phyloP scores from a whole-genome alignment of 2,113 vertebrate species.

The Rhagologus leucostigma region DNA sequence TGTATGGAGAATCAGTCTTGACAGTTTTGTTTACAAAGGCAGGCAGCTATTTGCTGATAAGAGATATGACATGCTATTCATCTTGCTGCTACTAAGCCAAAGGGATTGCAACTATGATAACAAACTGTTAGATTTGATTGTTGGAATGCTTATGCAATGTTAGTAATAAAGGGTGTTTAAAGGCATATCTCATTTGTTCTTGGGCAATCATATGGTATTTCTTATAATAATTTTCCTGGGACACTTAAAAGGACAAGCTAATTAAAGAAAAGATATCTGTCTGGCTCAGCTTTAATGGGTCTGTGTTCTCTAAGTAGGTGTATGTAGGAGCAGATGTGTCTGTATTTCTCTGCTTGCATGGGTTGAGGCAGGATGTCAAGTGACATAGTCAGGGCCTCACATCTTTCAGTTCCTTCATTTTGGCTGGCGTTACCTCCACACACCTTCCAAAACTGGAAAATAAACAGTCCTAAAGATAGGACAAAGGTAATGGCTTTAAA shows the following conservation, averaged over 20 bases:
- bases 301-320: background rate
- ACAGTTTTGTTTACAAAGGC: slow-evolving; percentile 53
- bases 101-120: slow-evolving; percentile 50
- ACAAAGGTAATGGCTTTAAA: background rate
- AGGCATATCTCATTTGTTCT: slow-evolving; percentile 43
- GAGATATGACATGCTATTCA: slow-evolving; percentile 50
- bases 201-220: slow-evolving; percentile 24
- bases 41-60: slow-evolving; percentile 54
- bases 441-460: background rate
- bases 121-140: slow-evolving; percentile 62
- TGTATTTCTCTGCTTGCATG: background rate
- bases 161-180: slow-evolving; percentile 54
- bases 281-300: slow-evolving; percentile 28
- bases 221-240: slow-evolving; percentile 41
- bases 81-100: slow-evolving; percentile 33
- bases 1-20: slow-evolving; percentile 25
- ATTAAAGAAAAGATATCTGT: slow-evolving; percentile 47
- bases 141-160: slow-evolving; percentile 48
- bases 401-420: background rate
- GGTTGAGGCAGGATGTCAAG: background rate
- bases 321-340: background rate
- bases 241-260: slow-evolving; percentile 30
- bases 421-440: background rate
- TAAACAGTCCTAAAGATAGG: background rate
- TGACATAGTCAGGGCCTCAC: background rate